Conservation (phyloP, 2,113 vertebrate genomes). For the Myiagra hebetior region DNA sequence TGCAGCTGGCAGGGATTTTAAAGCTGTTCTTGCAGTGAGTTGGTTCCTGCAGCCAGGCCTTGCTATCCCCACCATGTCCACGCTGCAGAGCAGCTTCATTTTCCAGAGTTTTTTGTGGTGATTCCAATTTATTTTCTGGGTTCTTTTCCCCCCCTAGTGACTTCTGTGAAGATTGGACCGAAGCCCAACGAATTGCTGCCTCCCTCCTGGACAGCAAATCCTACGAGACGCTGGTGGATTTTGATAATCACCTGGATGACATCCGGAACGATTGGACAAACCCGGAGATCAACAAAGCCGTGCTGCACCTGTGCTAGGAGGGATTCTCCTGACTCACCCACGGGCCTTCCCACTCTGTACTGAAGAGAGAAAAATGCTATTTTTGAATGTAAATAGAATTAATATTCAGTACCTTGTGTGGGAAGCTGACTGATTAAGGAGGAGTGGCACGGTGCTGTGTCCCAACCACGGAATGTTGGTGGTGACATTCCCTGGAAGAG, state of each 20-base stretch:
- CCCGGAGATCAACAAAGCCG: constrained; percentile 94
- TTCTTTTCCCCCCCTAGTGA: constrained; percentile 76
- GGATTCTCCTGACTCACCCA: not conserved
- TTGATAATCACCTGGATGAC: constrained; percentile 96
- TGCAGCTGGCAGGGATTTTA: not conserved
- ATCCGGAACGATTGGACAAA: constrained; percentile 98
- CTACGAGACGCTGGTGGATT: constrained; percentile 92
- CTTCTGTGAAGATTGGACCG: constrained; percentile 91
- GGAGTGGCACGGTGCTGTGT: not conserved
- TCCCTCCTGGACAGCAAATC: constrained; percentile 88
- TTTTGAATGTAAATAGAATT: constrained; percentile 59
- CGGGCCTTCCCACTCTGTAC: not conserved
- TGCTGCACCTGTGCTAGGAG: constrained; percentile 89
- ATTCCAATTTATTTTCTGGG: not conserved
- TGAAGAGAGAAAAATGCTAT: constrained; percentile 41
- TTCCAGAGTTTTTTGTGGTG: not conserved
- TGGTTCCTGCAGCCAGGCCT: not conserved
- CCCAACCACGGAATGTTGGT: not conserved
- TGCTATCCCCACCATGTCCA: not conserved
- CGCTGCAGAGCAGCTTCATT: fast-evolving
- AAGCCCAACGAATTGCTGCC: constrained; percentile 90
- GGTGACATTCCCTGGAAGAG: constrained; percentile 5
- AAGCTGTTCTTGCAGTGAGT: not conserved
- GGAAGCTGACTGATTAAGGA: constrained; percentile 39
- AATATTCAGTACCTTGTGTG: not conserved